These are phyloP conservation scores for Danio albolineatus DNA, from an alignment of 2,797 vertebrate species.

Conservation along the genomic window DNA sequence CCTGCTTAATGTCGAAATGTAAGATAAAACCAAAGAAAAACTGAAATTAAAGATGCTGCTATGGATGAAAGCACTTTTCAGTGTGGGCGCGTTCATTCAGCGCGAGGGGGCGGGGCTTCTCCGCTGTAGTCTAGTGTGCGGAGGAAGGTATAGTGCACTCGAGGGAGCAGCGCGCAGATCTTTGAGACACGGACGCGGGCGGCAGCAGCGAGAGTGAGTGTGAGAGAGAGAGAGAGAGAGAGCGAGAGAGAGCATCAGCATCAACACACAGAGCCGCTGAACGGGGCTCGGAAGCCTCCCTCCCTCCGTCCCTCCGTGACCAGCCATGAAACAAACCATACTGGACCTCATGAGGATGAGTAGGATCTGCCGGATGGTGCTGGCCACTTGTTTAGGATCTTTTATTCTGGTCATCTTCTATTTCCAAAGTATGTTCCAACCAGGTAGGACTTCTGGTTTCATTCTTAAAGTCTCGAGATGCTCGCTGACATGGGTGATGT, in stretches of 20 bases:
- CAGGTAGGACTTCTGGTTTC: conserved; percentile 86
- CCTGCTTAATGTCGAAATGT: neutral
- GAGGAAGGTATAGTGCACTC: conserved; percentile 71
- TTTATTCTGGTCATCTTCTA: conserved; percentile 99
- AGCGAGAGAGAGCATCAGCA: conserved; percentile 54
- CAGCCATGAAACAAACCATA: conserved; percentile 92
- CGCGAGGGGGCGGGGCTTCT: conserved; percentile 25
- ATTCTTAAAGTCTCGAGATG: conserved; percentile 12
- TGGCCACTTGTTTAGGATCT: conserved; percentile 96
- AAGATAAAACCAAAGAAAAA: neutral
- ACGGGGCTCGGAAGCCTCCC: conserved; percentile 43
- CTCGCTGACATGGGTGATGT: conserved; percentile 18
- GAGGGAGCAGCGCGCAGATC: conserved; percentile 66
- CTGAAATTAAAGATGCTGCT: neutral
- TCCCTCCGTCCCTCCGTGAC: conserved; percentile 46
- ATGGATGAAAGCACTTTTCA: neutral
- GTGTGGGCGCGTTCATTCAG: conserved; percentile 67
- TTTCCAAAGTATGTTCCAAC: conserved; percentile 99
- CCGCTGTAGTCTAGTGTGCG: conserved; percentile 39
- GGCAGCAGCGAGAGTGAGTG: conserved; percentile 30
- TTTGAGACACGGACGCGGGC: conserved; percentile 67
- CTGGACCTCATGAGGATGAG: conserved; percentile 96
- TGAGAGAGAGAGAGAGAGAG: no score
- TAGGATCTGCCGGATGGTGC: conserved; percentile 94
- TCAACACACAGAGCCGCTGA: conserved; percentile 68